phyloP scores from a whole-genome alignment of 2,888 invertebrate genomes.

The Drosophila fulvimacula region DNA sequence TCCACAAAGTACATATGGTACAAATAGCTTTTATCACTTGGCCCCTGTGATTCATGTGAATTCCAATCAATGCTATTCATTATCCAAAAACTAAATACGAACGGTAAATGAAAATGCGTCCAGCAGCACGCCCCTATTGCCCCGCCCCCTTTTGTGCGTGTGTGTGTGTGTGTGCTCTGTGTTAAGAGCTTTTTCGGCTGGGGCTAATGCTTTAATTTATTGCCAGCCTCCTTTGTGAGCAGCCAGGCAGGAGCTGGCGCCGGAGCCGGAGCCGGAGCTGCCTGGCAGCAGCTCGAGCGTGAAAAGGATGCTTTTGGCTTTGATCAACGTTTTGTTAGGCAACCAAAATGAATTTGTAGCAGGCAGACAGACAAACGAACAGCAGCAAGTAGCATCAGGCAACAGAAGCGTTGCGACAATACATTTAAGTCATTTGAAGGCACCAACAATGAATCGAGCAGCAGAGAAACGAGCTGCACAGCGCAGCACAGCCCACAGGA shows the following conservation, averaged over 20 bases:
- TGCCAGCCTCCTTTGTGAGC: slow-evolving; percentile 71
- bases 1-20: slow-evolving; percentile 25
- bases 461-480: slow-evolving; percentile 11
- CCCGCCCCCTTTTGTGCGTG: background rate
- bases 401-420: slow-evolving; percentile 59
- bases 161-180: slow-evolving; percentile 29
- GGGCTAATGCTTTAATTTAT: slow-evolving; percentile 78
- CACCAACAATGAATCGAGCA: slow-evolving; percentile 7
- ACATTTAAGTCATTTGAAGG: slow-evolving; percentile 63
- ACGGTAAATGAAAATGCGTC: slow-evolving; percentile 65
- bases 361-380: slow-evolving; percentile 35
- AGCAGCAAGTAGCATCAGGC: slow-evolving; percentile 5
- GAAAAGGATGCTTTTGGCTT: slow-evolving; percentile 80
- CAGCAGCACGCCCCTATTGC: slow-evolving; percentile 1
- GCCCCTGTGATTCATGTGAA: slow-evolving; percentile 74
- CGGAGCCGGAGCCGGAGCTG: slow-evolving; percentile 19
- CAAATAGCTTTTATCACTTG: slow-evolving; percentile 75
- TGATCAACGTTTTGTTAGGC: slow-evolving; percentile 80
- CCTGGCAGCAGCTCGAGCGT: slow-evolving; percentile 69
- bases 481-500: slow-evolving; percentile 18
- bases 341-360: slow-evolving; percentile 78
- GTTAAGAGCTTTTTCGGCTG: slow-evolving; percentile 71
- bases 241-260: slow-evolving; percentile 12
- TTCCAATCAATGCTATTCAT: slow-evolving; percentile 78
- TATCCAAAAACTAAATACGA: slow-evolving; percentile 77